A percentile compares a stretch with the other conserved stretches of the same genome.
These are phyloP conservation scores for Chitala chitala DNA, from an alignment of 2,113 vertebrate genomes.

Conservation along the genomic window DNA sequence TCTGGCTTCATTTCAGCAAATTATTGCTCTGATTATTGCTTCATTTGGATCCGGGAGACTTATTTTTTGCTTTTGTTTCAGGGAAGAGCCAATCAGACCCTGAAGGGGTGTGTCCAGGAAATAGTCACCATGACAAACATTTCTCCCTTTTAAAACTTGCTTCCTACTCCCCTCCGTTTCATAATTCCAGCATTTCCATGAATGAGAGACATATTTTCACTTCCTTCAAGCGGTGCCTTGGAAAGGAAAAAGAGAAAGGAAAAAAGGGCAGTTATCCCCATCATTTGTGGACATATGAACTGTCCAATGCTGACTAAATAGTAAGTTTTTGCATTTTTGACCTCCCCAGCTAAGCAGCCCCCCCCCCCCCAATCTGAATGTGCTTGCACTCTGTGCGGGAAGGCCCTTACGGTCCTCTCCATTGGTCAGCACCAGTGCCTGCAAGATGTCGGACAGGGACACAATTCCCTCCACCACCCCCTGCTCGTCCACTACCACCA, in stretches of 20 bases:
- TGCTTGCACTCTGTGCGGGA: no score
- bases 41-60: neutral
- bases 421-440: slow-evolving; percentile 81
- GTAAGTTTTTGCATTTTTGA: neutral
- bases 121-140: neutral
- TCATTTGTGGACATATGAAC: neutral
- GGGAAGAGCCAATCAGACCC: neutral
- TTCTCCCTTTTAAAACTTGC: neutral
- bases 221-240: slow-evolving; percentile 48
- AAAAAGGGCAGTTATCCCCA: neutral
- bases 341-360: no score
- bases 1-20: neutral
- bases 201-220: neutral
- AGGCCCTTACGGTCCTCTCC: slow-evolving; percentile 46
- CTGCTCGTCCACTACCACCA: slow-evolving; percentile 89
- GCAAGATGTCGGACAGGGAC: slow-evolving; percentile 91
- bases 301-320: no score
- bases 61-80: neutral
- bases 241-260: slow-evolving; percentile 19
- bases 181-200: slow-evolving; percentile 15
- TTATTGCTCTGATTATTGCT: neutral
- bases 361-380: no score
- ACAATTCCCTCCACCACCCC: slow-evolving; percentile 92
- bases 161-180: slow-evolving; percentile 18
- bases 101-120: neutral